These are phyloP conservation scores for Automeris io DNA, from an alignment of 2,888 invertebrate species.

Conservation along the genomic window DNA sequence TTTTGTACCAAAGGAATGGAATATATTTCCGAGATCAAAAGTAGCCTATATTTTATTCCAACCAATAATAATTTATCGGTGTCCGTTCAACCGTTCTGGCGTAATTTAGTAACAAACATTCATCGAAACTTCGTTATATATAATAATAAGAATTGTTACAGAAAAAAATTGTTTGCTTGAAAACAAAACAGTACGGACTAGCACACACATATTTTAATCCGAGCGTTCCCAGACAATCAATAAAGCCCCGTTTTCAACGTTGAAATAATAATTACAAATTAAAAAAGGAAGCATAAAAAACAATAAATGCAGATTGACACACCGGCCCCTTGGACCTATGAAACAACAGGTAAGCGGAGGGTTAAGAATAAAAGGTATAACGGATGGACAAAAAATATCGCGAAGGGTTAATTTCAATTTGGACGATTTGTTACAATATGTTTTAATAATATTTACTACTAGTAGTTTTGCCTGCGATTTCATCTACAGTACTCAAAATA, in stretches of 20 bases:
- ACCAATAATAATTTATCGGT: too few relatives aligned
- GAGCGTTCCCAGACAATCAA: neutral
- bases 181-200: too few relatives aligned
- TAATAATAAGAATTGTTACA: too few relatives aligned
- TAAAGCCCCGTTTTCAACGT: slow-evolving; percentile 7
- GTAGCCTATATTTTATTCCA: too few relatives aligned
- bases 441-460: slow-evolving; percentile 1
- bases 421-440: neutral
- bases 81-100: too few relatives aligned
- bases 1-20: too few relatives aligned
- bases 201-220: neutral
- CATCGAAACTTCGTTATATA: too few relatives aligned
- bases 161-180: too few relatives aligned
- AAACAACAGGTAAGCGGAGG: slow-evolving; percentile 69
- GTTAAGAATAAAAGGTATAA: slow-evolving; percentile 49
- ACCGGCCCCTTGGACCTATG: slow-evolving; percentile 46
- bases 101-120: too few relatives aligned
- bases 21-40: too few relatives aligned
- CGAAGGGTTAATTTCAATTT: slow-evolving; percentile 44
- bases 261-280: slow-evolving; percentile 44
- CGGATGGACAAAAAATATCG: slow-evolving; percentile 42
- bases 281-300: slow-evolving; percentile 8
- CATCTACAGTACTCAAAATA: too few relatives aligned
- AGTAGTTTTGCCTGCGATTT: too few relatives aligned
- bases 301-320: slow-evolving; percentile 52